phyloP scores from a whole-genome alignment of 2,888 invertebrate species.

The Linnaemya tessellans region DNA sequence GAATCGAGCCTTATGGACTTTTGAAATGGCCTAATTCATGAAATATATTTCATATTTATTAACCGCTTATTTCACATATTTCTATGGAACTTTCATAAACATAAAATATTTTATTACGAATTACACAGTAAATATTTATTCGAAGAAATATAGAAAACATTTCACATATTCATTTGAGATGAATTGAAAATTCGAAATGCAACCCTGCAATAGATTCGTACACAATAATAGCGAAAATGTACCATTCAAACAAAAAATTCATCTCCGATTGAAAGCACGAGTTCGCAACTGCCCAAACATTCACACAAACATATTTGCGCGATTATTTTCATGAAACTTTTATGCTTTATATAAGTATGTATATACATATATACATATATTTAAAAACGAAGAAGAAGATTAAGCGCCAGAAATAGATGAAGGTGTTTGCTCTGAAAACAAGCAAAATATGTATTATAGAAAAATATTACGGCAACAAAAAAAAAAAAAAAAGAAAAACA shows the following conservation, averaged over 20 bases:
- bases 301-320: slow-evolving; percentile 11
- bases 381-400: slow-evolving; percentile 45
- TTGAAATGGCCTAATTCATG: too few species aligned
- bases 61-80: too few species aligned
- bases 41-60: too few species aligned
- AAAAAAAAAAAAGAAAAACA: slow-evolving; percentile 1
- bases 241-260: background rate
- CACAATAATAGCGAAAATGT: background rate
- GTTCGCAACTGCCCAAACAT: slow-evolving; percentile 18
- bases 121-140: too few species aligned
- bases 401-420: slow-evolving; percentile 60
- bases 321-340: slow-evolving; percentile 65
- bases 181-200: too few species aligned
- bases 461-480: background rate
- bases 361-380: background rate
- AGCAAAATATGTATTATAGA: slow-evolving; percentile 20
- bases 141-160: too few species aligned
- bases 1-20: too few species aligned
- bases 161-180: too few species aligned
- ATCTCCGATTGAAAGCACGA: background rate
- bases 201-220: too few species aligned
- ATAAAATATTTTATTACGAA: too few species aligned
- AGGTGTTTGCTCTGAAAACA: slow-evolving; percentile 61
- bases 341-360: slow-evolving; percentile 50
- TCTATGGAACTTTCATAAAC: too few species aligned